Evolutionary conservation across 2,888 invertebrate genomes (phyloP), one percentile per base, ranked within the genome.

Genomic region (Gastracanthus pulcherrimus): DNA sequence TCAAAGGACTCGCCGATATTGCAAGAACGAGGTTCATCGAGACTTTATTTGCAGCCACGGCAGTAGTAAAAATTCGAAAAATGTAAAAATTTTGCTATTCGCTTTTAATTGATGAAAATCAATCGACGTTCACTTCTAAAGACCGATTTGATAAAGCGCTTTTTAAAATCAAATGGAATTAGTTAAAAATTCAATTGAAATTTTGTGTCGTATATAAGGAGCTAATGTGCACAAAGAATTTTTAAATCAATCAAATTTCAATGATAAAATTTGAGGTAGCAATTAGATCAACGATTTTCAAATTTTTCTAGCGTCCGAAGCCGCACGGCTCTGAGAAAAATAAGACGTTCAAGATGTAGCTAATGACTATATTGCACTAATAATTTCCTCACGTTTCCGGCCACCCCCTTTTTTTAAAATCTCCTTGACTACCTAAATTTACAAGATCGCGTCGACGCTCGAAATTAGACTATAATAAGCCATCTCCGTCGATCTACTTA

Each of bases 321-420:
- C 34, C 64, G 34, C 62, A 23, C 55, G 75, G 51, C 55, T 80
- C 31, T 66, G 38, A 45, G 71, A 62, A 80, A 83, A 84, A 84
- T 84, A 86, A 85, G 34, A 62, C 81, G 82, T 84, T 83, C 83
- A 82, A 84, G 84, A 86, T 81, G 82, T 85, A 83, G 83, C 87
- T 90, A 89, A 86, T 87, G 80, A 83, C 86, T 88, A 89, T 91
- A 91, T 91, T 91, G 91, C 91, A 91, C 91, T 91, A 91, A 84
- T 87, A 89, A 86, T 87, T 85, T 87, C 75, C 78, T 82, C 55
- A 55, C 48, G 45, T 38, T 69, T 64, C 7, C 19, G 26, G 11
- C 58, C 41, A 45, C 55, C n/a, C 31, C 86, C 0, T 34, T 19
- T 19, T 31, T 31, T 38, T 38, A 23, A n/a, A 36, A 64, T 38